A percentile compares a stretch with the other conserved stretches of the same genome.
phyloP scores from a whole-genome alignment of 2,113 vertebrate genomes.

The Tenebrosternarchus preto region DNA sequence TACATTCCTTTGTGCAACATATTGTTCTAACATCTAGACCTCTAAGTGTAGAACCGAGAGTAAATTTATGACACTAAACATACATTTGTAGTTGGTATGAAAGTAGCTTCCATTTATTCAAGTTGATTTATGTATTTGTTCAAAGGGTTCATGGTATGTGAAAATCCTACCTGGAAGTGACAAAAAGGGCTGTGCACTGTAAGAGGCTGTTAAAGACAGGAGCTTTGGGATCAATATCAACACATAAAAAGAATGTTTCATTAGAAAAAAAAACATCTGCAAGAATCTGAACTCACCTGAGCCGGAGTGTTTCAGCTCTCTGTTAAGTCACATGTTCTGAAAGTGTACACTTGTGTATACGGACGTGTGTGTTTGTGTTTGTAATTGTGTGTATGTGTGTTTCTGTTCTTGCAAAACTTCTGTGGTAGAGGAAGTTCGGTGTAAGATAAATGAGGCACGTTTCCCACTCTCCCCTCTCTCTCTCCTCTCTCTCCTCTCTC shows the following conservation, averaged over 20 bases:
- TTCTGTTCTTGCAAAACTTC: slow-evolving; percentile 43
- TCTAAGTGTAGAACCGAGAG: too few species aligned
- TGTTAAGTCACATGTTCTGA: not conserved
- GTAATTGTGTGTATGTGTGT: slow-evolving; percentile 6
- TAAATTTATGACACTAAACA: not conserved
- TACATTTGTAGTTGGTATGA: not conserved
- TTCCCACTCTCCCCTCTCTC: slow-evolving; percentile 20
- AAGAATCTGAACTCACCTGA: not conserved
- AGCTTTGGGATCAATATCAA: not conserved
- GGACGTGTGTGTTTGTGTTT: slow-evolving; percentile 10
- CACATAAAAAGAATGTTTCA: not conserved
- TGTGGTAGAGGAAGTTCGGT: slow-evolving; percentile 67
- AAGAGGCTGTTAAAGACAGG: not conserved
- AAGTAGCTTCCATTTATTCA: not conserved
- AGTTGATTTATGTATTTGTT: not conserved
- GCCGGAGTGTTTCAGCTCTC: not conserved
- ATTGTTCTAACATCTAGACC: too few species aligned
- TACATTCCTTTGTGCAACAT: too few species aligned
- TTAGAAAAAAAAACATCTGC: too few species aligned
- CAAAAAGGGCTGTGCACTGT: not conserved
- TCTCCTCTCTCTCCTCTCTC: slow-evolving; percentile 28
- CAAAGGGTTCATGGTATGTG: not conserved
- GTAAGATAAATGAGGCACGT: slow-evolving; percentile 64
- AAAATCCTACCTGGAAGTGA: not conserved
- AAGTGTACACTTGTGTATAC: slow-evolving; percentile 4